Conservation (phyloP, 53 echinoderm and acorn worm species). For the Arbacia lixula region DNA sequence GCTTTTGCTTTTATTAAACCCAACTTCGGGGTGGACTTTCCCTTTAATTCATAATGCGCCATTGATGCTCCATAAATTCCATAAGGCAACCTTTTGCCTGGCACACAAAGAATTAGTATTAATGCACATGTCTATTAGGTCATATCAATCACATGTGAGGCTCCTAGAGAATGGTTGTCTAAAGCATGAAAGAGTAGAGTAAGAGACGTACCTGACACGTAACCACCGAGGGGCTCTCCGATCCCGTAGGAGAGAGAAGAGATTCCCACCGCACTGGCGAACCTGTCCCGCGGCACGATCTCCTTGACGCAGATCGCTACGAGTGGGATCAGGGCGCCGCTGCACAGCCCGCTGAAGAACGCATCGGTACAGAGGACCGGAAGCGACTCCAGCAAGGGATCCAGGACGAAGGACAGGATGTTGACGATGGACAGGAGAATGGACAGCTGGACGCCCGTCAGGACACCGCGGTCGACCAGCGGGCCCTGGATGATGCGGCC, state of each 20-base stretch:
- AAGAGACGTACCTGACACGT: constrained; percentile 28
- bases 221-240: constrained; percentile 51
- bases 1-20: too few relatives aligned
- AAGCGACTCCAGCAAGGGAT: constrained; percentile 35
- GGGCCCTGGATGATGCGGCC: constrained; percentile 56
- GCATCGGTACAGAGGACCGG: constrained; percentile 33
- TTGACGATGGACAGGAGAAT: constrained; percentile 46
- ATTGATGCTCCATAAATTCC: too few relatives aligned
- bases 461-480: constrained; percentile 18
- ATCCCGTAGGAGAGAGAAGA: constrained; percentile 27
- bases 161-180: too few relatives aligned
- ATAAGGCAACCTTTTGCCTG: too few relatives aligned
- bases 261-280: constrained; percentile 31
- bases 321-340: constrained; percentile 30
- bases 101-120: too few relatives aligned
- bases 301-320: constrained; percentile 40
- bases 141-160: too few relatives aligned
- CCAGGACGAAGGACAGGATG: constrained; percentile 41
- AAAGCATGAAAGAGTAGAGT: too few relatives aligned
- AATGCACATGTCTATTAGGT: too few relatives aligned
- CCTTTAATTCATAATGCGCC: too few relatives aligned
- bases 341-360: constrained; percentile 45
- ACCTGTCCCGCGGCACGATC: constrained; percentile 22
- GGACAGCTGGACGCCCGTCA: constrained; percentile 48
- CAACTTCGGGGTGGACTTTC: too few relatives aligned